Base-by-base conservation (phyloP, 2,888 invertebrate genomes). In the Subacronicta megacephala region DNA sequence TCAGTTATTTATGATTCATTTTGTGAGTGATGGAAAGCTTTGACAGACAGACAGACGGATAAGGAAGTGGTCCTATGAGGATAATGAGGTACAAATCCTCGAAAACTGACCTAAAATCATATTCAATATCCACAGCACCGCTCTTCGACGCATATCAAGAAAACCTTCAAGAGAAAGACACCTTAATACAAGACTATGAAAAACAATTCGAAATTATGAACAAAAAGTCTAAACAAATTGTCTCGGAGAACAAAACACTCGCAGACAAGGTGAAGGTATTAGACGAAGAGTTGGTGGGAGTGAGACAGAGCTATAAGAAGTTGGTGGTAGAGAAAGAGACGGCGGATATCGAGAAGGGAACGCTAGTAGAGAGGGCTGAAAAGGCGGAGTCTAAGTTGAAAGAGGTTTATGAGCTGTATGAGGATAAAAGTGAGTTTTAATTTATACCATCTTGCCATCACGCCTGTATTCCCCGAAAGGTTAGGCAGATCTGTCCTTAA, bases 101-200 rank as follows among this genome's bases (percentile, higher is more conserved):
- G n/a, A n/a, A 18, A 18, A 3, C 18, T 18, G 18, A 23, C 1
- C 23, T 7, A 7, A 23, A 23, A 23, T 9, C 1, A 15, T 42
- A 12, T 41, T 18, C 6, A 1, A 9, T 3, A 16, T 29, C 17
- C 23, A 33, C 93, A 87, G 95, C 95, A 0, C 97, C 97, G 0
- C 90, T 98, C 4, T 92, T 97, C 64, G 96, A 97, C 79, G 97
- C 97, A 0, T 98, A 97, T 77, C 96, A 97, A 84, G 97, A 97
- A 80, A 96, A 96, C 62, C 85, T 97, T 0, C 94, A 94, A 72
- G 97, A 98, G 75, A 97, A 97, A 81, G 96, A 97, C 55, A 95
- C 95, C 36, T 94, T 97, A 0, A 96, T 98, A 43, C 81, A 93
- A 15, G 96, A 96, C 70, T 97, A 97, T 67, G 96, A 96, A 73